These are phyloP conservation scores for Hippoglossus stenolepis DNA, from an alignment of 2,113 vertebrate genomes.

Conservation along the genomic window DNA sequence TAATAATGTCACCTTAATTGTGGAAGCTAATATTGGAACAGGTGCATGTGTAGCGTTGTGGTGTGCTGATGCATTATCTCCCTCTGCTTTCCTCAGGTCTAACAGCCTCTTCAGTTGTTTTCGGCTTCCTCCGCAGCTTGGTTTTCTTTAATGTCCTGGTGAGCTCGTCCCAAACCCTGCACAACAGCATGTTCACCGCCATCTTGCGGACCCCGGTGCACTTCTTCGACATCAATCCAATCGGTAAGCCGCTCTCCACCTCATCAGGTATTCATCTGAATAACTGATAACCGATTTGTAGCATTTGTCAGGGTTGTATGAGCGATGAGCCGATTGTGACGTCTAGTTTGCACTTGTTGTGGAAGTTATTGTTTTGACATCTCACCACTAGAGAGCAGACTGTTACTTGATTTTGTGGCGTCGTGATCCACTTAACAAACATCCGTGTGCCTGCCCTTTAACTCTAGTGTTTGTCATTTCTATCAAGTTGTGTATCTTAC, in stretches of 20 bases:
- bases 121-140: slow-evolving; percentile 87
- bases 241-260: slow-evolving; percentile 86
- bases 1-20: slow-evolving; percentile 32
- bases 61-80: slow-evolving; percentile 20
- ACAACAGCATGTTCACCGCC: slow-evolving; percentile 93
- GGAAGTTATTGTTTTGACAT: slow-evolving; percentile 24
- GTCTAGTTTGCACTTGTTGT: not conserved
- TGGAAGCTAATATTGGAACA: slow-evolving; percentile 35
- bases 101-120: slow-evolving; percentile 86
- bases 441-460: slow-evolving; percentile 10
- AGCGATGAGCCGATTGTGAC: not conserved
- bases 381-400: slow-evolving; percentile 80
- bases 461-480: slow-evolving; percentile 7
- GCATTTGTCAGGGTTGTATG: not conserved
- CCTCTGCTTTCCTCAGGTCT: slow-evolving; percentile 83
- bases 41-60: slow-evolving; percentile 7
- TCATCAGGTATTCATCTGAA: not conserved
- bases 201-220: slow-evolving; percentile 88
- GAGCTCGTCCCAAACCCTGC: slow-evolving; percentile 88
- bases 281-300: not conserved
- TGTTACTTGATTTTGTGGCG: slow-evolving; percentile 52
- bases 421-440: slow-evolving; percentile 15
- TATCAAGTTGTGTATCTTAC: slow-evolving; percentile 1
- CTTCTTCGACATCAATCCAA: slow-evolving; percentile 94
- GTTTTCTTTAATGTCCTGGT: slow-evolving; percentile 91